These are phyloP conservation scores for Scomber colias DNA, from an alignment of 2,113 vertebrate genomes.

Conservation along the genomic window DNA sequence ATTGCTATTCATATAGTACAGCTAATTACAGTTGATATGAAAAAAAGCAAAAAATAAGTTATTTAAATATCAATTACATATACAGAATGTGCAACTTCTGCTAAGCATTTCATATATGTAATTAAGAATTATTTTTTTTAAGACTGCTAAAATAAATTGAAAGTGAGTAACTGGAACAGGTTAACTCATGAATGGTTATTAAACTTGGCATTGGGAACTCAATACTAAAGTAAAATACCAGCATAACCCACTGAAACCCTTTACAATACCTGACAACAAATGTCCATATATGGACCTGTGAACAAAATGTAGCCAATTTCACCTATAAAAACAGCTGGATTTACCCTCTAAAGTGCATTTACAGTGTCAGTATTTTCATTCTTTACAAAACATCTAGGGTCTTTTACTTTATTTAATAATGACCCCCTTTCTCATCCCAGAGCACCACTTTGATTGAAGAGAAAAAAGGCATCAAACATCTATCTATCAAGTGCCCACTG, in stretches of 20 bases:
- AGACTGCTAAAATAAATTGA: slow-evolving; percentile 68
- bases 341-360: slow-evolving; percentile 89
- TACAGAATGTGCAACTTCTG: slow-evolving; percentile 98
- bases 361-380: slow-evolving; percentile 84
- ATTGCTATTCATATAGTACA: slow-evolving; percentile 97
- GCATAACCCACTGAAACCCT: slow-evolving; percentile 70
- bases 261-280: slow-evolving; percentile 73
- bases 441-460: slow-evolving; percentile 79
- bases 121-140: slow-evolving; percentile 75
- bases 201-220: slow-evolving; percentile 75
- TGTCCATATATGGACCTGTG: slow-evolving; percentile 52
- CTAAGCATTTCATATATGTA: slow-evolving; percentile 95
- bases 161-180: slow-evolving; percentile 68
- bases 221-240: slow-evolving; percentile 71
- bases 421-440: slow-evolving; percentile 45
- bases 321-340: slow-evolving; percentile 68
- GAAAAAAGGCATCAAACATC: slow-evolving; percentile 73
- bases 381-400: slow-evolving; percentile 73
- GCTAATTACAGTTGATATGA: slow-evolving; percentile 97
- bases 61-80: slow-evolving; percentile 99
- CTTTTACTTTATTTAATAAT: slow-evolving; percentile 45
- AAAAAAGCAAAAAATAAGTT: slow-evolving; percentile 97
- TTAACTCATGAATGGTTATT: slow-evolving; percentile 73
- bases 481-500: slow-evolving; percentile 65
- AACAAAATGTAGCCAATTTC: slow-evolving; percentile 73